A percentile compares a stretch with the other conserved stretches of the same genome.
phyloP scores from a whole-genome alignment of 2,797 vertebrate genomes.

The Acanthiza pusilla region DNA sequence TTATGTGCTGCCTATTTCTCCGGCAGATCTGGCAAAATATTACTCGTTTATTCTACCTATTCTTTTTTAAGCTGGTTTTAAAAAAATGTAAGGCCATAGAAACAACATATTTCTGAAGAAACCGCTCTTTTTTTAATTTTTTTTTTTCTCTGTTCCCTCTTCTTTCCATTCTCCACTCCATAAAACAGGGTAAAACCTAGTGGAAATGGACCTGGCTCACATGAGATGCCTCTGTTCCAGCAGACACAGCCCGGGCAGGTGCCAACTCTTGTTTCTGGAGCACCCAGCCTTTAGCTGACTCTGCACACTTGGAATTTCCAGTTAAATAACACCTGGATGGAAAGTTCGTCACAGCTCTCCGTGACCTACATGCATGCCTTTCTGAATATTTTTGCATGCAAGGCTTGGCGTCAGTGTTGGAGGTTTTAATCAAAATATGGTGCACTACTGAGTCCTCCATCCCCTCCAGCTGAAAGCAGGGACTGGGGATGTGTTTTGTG shows the following conservation, averaged over 20 bases:
- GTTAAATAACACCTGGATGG: background rate
- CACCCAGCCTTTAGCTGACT: background rate
- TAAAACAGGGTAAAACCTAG: background rate
- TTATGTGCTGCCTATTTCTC: background rate
- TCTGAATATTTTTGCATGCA: background rate
- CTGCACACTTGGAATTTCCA: background rate
- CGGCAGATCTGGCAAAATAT: background rate
- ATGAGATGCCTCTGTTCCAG: background rate
- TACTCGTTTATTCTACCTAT: background rate
- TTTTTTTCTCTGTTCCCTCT: background rate
- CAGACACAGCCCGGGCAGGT: background rate
- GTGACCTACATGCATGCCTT: background rate
- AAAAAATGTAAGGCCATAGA: background rate
- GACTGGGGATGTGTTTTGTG: background rate
- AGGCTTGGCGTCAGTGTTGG: background rate
- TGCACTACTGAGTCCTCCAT: background rate
- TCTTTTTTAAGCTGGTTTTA: background rate
- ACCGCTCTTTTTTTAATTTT: rapidly evolving
- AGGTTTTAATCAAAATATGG: background rate
- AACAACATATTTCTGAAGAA: background rate
- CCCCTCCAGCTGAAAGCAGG: background rate
- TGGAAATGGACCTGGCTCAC: background rate
- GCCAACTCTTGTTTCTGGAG: background rate
- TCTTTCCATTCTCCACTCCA: background rate
- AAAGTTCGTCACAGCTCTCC: background rate